A percentile compares a stretch with the other conserved stretches of the same genome.
Conservation (phyloP, 2,797 vertebrate species). For the Chromis chromis region DNA sequence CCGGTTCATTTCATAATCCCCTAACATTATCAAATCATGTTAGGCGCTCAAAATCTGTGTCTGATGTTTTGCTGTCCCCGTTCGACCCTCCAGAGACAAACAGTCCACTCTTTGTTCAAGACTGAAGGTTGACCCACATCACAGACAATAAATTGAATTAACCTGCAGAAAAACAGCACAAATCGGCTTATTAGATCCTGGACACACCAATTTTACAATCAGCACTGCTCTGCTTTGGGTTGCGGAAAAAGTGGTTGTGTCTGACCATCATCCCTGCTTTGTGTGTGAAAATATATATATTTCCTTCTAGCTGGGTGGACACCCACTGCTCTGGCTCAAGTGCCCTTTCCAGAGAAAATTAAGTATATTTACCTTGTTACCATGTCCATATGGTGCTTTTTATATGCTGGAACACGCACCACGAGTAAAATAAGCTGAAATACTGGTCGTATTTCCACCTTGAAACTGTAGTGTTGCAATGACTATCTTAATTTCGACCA, state of each 20-base stretch:
- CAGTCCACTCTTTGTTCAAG: slow-evolving; percentile 9
- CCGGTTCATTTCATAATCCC: slow-evolving; percentile 23
- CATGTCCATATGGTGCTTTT: too few species aligned
- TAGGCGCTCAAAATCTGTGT: slow-evolving; percentile 35
- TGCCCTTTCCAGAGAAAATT: too few species aligned
- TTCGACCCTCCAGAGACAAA: slow-evolving; percentile 28
- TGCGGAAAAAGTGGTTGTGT: background rate
- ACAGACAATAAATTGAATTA: slow-evolving; percentile 34
- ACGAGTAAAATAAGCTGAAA: too few species aligned
- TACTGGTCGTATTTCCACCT: too few species aligned
- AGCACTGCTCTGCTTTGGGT: background rate
- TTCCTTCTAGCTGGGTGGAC: background rate
- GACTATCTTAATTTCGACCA: too few species aligned
- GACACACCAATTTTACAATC: slow-evolving; percentile 11
- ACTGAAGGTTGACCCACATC: slow-evolving; percentile 24
- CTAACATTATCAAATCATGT: slow-evolving; percentile 42
- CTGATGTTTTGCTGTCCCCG: slow-evolving; percentile 26
- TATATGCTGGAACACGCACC: too few species aligned
- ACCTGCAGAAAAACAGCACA: slow-evolving; percentile 19
- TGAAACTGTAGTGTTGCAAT: too few species aligned
- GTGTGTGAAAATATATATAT: background rate
- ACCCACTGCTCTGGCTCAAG: background rate
- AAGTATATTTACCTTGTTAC: too few species aligned
- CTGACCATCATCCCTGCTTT: background rate
- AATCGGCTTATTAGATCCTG: slow-evolving; percentile 22